phyloP scores from a whole-genome alignment of 2,888 invertebrate genomes.

The Cheilosia vulpina region DNA sequence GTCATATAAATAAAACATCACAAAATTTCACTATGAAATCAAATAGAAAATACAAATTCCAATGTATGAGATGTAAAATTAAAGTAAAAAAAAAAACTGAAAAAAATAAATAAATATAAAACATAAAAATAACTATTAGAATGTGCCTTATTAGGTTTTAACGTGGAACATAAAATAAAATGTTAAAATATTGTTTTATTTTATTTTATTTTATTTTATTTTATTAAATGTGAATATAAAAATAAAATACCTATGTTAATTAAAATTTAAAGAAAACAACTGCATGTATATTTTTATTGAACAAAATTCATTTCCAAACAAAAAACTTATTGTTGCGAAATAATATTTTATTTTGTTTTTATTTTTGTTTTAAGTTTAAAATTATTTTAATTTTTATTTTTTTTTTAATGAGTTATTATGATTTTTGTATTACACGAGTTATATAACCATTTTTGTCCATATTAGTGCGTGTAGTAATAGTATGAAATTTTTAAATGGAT shows the following conservation, averaged over 20 bases:
- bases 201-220: constrained; percentile 42
- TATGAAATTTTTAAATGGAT: constrained; percentile 50
- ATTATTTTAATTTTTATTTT: constrained; percentile 26
- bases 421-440: constrained; percentile 47
- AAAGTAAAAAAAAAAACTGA: constrained; percentile 16
- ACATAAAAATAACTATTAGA: constrained; percentile 69
- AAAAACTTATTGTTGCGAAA: constrained; percentile 5
- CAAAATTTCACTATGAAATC: constrained; percentile 47
- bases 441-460: constrained; percentile 67
- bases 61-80: constrained; percentile 30
- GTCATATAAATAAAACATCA: constrained; percentile 62
- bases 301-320: constrained; percentile 20
- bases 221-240: constrained; percentile 23
- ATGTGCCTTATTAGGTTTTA: constrained; percentile 83
- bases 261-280: not conserved
- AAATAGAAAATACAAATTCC: constrained; percentile 11
- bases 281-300: constrained; percentile 46
- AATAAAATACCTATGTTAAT: constrained; percentile 2
- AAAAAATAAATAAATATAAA: not conserved
- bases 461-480: constrained; percentile 59
- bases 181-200: constrained; percentile 54
- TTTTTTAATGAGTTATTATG: constrained; percentile 34
- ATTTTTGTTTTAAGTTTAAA: constrained; percentile 42
- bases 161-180: constrained; percentile 55
- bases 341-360: constrained; percentile 29